Evolutionary conservation across 2,888 invertebrate species (phyloP).

Genomic region (Euplexia lucipara): DNA sequence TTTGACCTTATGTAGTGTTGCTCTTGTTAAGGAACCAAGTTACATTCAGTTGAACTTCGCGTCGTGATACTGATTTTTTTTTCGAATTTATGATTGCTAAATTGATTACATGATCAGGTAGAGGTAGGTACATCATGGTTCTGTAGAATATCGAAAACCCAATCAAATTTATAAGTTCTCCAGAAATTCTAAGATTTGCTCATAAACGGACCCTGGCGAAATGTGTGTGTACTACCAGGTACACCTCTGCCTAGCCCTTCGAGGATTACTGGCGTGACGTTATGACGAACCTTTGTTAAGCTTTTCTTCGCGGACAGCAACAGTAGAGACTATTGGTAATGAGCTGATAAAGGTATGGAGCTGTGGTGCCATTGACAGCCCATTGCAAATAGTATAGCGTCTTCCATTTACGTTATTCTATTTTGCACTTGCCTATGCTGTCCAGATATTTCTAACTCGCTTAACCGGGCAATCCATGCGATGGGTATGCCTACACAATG

Average conservation of each 20-base stretch:
- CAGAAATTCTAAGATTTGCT: background rate
- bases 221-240: too few species aligned
- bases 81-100: background rate
- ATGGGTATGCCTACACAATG: background rate
- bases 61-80: slow-evolving; percentile 3
- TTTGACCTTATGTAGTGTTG: slow-evolving; percentile 13
- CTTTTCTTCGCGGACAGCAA: background rate
- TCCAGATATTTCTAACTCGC: background rate
- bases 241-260: too few species aligned
- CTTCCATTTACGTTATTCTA: background rate
- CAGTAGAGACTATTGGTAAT: too few species aligned
- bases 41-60: slow-evolving; percentile 24
- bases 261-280: too few species aligned
- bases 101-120: too few species aligned
- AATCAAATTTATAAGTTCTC: background rate
- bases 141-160: too few species aligned
- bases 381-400: background rate
- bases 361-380: background rate
- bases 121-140: slow-evolving; percentile 3
- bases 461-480: background rate
- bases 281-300: background rate
- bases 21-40: slow-evolving; percentile 28
- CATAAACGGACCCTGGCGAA: background rate
- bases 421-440: slow-evolving; percentile 1
- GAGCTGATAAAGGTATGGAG: too few species aligned